phyloP scores from a whole-genome alignment of 2,113 vertebrate genomes.

The Paradisaea rubra region DNA sequence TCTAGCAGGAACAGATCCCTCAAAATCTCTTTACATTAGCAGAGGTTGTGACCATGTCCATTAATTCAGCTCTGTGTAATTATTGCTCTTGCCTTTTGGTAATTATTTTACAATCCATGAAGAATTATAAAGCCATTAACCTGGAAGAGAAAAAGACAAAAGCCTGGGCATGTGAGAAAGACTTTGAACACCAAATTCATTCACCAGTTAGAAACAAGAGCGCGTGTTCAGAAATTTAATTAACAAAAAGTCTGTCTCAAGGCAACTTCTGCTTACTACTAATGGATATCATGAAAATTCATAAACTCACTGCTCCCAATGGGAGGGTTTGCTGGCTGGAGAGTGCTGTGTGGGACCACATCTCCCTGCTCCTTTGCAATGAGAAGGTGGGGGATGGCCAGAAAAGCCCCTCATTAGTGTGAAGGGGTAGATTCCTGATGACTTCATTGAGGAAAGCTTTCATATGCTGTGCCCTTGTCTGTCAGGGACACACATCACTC shows the following conservation, averaged over 20 bases:
- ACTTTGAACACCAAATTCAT: constrained; percentile 36
- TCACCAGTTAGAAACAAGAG: constrained; percentile 1
- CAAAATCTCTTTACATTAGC: background rate
- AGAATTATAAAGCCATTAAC: constrained; percentile 9
- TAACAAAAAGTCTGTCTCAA: constrained; percentile 34
- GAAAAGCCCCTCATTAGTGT: background rate
- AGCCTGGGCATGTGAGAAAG: background rate
- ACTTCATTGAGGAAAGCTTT: background rate
- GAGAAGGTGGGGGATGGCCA: background rate
- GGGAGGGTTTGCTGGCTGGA: background rate
- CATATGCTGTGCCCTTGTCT: background rate
- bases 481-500: background rate
- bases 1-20: background rate
- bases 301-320: background rate
- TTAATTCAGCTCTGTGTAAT: background rate
- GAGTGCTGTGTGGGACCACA: background rate
- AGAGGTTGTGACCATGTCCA: fast-evolving
- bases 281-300: constrained; percentile 45
- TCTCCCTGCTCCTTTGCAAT: background rate
- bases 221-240: background rate
- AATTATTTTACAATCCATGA: constrained; percentile 1
- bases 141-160: constrained; percentile 13
- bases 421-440: background rate
- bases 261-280: constrained; percentile 22
- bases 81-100: background rate